Percentiles rank a stretch among this genome's conserved stretches.
Conservation (phyloP, 2,113 vertebrate species). For the Jacana jacana region DNA sequence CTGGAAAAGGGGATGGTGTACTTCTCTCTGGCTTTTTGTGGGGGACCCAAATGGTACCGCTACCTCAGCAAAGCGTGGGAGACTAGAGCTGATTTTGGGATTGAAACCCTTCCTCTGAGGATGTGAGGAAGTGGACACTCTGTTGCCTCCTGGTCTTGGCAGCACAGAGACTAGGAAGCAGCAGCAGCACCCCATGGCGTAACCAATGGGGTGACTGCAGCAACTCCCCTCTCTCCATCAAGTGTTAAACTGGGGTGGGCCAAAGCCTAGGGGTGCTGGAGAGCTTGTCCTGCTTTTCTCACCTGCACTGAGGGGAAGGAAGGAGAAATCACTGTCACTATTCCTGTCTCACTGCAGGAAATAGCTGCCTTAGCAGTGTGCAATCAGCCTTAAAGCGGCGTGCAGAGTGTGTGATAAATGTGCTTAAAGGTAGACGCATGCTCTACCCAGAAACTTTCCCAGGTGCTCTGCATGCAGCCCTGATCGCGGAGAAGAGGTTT, state of each 20-base stretch:
- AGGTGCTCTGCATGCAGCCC: neutral
- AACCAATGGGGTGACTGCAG: neutral
- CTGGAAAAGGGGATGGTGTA: neutral
- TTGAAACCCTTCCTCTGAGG: neutral
- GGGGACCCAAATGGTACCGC: neutral
- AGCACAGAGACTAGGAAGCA: neutral
- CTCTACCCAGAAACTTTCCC: neutral
- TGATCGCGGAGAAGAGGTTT: neutral
- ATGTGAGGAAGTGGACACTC: neutral
- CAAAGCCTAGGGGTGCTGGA: neutral
- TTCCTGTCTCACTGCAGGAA: slow-evolving; percentile 22
- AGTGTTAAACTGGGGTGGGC: neutral
- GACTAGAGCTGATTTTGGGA: neutral
- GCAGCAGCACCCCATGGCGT: neutral
- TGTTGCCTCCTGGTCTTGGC: neutral
- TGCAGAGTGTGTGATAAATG: neutral
- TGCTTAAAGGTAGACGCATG: neutral
- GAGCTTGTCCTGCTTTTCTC: neutral
- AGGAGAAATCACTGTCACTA: neutral
- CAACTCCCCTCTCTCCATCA: neutral
- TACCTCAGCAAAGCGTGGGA: neutral
- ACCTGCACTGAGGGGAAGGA: neutral
- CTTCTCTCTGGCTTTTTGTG: neutral
- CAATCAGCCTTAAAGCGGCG: neutral
- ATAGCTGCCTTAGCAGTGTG: neutral